These are phyloP conservation scores for Scytalopus superciliaris DNA, from an alignment of 2,113 vertebrate genomes.

Conservation along the genomic window DNA sequence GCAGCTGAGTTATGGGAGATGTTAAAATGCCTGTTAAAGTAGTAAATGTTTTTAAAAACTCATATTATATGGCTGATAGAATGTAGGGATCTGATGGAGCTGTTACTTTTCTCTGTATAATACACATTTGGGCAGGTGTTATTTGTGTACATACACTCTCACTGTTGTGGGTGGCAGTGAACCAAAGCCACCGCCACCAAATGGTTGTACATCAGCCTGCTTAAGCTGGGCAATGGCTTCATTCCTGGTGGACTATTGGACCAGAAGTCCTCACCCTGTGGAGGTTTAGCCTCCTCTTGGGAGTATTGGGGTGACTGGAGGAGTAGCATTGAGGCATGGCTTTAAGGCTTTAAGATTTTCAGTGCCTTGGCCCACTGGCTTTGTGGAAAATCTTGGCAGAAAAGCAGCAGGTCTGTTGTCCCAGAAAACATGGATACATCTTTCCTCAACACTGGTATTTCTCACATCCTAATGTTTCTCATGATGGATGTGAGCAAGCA, in stretches of 20 bases:
- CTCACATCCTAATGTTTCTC: background rate
- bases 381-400: background rate
- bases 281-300: background rate
- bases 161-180: background rate
- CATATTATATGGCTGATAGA: constrained; percentile 44
- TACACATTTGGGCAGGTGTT: background rate
- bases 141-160: background rate
- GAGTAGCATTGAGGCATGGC: accelerated
- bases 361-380: background rate
- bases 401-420: background rate
- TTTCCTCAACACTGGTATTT: background rate
- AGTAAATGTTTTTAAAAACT: constrained; percentile 60
- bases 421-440: background rate
- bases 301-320: background rate
- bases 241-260: accelerated
- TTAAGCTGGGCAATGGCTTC: background rate
- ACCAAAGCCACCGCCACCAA: background rate
- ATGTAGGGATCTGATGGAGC: constrained; percentile 41
- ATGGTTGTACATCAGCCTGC: background rate
- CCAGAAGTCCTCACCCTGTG: background rate
- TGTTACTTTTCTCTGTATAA: constrained; percentile 9
- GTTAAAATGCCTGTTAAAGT: constrained; percentile 41
- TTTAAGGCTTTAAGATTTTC: background rate
- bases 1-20: constrained; percentile 37
- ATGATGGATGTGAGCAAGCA: background rate